These are phyloP conservation scores for Planococcus citri DNA, from an alignment of 1,140 invertebrate species.

Conservation along the genomic window DNA sequence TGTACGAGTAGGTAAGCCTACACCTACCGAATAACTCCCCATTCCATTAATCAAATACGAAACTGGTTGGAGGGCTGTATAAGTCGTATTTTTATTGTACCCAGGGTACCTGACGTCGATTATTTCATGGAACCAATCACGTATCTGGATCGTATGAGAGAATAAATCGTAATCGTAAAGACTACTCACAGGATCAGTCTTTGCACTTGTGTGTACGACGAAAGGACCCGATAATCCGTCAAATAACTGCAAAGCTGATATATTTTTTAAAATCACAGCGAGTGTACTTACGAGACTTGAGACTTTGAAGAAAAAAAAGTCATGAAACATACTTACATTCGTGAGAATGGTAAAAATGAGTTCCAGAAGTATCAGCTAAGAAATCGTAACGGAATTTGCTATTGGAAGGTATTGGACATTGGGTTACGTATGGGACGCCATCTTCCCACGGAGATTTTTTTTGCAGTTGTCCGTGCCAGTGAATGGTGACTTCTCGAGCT, in stretches of 20 bases:
- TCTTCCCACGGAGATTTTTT: constrained; percentile 42
- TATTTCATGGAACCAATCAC: constrained; percentile 39
- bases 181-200: neutral
- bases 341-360: constrained; percentile 31
- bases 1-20: too few relatives aligned
- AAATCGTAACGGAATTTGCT: constrained; percentile 29
- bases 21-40: constrained; percentile 28
- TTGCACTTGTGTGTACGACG: neutral
- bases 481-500: constrained; percentile 35
- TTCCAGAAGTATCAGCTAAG: constrained; percentile 27
- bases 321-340: constrained; percentile 30
- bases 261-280: neutral
- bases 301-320: neutral
- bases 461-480: constrained; percentile 40
- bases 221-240: neutral
- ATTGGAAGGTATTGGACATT: constrained; percentile 30
- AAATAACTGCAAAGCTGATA: neutral
- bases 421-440: constrained; percentile 34
- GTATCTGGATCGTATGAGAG: constrained; percentile 39
- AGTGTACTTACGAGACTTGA: too few relatives aligned
- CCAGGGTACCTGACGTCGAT: constrained; percentile 27
- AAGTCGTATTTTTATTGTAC: neutral
- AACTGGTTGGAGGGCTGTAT: constrained; percentile 34
- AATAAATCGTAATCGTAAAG: constrained; percentile 41
- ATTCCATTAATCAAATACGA: constrained; percentile 39